These are phyloP conservation scores for Ctena decussata DNA, from an alignment of 2,888 invertebrate genomes.

Conservation along the genomic window DNA sequence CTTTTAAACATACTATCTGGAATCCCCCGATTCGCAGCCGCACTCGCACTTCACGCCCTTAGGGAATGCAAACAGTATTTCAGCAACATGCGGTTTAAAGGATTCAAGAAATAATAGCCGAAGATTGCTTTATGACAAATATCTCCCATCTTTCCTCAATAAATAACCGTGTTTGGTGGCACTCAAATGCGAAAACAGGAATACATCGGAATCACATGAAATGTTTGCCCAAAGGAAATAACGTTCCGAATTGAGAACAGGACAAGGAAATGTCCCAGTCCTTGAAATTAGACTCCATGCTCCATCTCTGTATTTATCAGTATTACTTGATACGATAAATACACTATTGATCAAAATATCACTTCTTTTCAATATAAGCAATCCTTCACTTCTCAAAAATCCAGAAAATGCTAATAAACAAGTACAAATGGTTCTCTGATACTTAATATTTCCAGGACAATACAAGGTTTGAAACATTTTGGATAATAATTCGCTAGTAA, in stretches of 20 bases:
- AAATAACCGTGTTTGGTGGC: background rate
- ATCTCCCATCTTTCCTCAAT: background rate
- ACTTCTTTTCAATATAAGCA: constrained; percentile 3
- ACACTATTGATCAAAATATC: constrained; percentile 4
- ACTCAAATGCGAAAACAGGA: constrained; percentile 17
- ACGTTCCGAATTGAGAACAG: constrained; percentile 21
- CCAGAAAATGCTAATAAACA: constrained; percentile 29
- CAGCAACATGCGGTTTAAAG: constrained; percentile 19
- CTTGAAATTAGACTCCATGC: constrained; percentile 28
- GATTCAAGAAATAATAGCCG: constrained; percentile 9
- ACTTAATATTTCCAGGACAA: constrained; percentile 22
- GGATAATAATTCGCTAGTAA: background rate
- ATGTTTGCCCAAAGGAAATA: constrained; percentile 26
- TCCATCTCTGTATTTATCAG: constrained; percentile 32
- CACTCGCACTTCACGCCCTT: constrained; percentile 27
- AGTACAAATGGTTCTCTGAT: constrained; percentile 27
- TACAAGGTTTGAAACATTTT: constrained; percentile 18
- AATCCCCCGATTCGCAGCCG: constrained; percentile 42
- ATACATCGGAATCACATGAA: background rate
- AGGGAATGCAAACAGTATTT: constrained; percentile 40
- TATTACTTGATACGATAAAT: constrained; percentile 23
- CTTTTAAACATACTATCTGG: constrained; percentile 44
- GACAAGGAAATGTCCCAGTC: constrained; percentile 25
- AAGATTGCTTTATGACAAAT: constrained; percentile 11
- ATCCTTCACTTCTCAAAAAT: constrained; percentile 29